Conservation (phyloP, 2,797 vertebrate species). For the Gymnoscopelus braueri region DNA sequence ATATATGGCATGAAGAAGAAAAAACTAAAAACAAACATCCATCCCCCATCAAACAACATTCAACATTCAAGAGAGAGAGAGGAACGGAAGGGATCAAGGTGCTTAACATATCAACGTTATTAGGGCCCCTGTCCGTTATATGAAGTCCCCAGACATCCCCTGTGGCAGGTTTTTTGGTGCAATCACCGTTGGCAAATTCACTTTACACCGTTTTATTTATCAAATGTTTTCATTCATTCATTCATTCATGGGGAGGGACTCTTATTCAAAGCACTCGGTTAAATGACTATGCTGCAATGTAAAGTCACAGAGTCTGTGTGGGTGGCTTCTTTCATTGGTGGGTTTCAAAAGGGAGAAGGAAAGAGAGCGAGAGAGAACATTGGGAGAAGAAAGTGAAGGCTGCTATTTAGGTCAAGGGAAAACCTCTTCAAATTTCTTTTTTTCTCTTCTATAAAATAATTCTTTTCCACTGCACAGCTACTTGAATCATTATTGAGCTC, state of each 20-base stretch:
- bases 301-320: constrained; percentile 40
- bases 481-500: constrained; percentile 62
- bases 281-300: constrained; percentile 46
- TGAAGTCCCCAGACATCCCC: constrained; percentile 60
- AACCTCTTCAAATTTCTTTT: neutral
- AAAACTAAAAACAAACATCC: too few relatives aligned
- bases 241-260: neutral
- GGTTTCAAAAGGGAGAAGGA: constrained; percentile 39
- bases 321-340: constrained; percentile 34
- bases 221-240: neutral
- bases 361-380: constrained; percentile 16
- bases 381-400: constrained; percentile 13
- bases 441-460: constrained; percentile 46
- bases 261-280: constrained; percentile 36
- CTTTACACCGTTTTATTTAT: constrained; percentile 29
- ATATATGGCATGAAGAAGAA: too few relatives aligned
- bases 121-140: constrained; percentile 63
- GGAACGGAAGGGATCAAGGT: constrained; percentile 61
- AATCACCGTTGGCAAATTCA: constrained; percentile 58
- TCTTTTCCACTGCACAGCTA: constrained; percentile 43
- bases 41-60: constrained; percentile 38
- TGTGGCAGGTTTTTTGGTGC: constrained; percentile 44
- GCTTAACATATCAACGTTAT: constrained; percentile 69
- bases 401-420: constrained; percentile 59
- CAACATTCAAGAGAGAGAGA: constrained; percentile 60